Evolutionary conservation across 2,888 invertebrate genomes (phyloP), one percentile per base, ranked within the genome.

Genomic region (Aleiodes leptofemur): DNA sequence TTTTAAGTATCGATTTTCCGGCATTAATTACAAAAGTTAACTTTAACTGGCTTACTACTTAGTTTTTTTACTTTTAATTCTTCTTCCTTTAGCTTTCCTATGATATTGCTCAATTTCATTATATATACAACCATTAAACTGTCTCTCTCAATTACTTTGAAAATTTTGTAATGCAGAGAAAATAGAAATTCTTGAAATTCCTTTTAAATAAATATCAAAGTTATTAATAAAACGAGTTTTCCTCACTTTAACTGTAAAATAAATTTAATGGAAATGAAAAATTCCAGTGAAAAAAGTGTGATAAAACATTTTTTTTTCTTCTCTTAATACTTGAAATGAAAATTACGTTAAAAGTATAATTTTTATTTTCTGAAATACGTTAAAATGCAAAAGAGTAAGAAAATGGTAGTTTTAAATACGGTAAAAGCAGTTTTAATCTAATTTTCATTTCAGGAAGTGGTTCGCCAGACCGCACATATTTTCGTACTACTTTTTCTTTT

Each of bases 401-500:
- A 23, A 38, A 61, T 13, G 38, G 9, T 38, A 59, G 2, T 31
- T 59, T 59, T n/a, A 61, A 61, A 34, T 61, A 16, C 14, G 61
- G n/a, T 59, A 61, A 38, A 61, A 61, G 61, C 61, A 14, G 38
- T 38, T 61, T 61, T 61, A 61, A 61, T 61, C 61, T 14, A 61
- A 61, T 61, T 61, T 38, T 61, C 61, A 61, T 61, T 38, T 5
- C 38, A 61, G 61, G 38, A 61, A 61, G 61, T 61, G 61, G 61
- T 38, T 38, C 38, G 61, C 61, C 57, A 6, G 61, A 38, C 61
- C 38, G 38, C 61, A 61, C 61, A 61, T 61, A 61, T 61, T 61
- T 61, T 61, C 61, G 38, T 61, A 3, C 64, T 14, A 64, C 64
- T 64, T 64, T 64, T 48, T 64, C 64, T 64, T 64, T 64, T 48